Percentiles rank a stretch among this genome's conserved stretches.
Evolutionary conservation across 2,797 vertebrate genomes (phyloP).

Genomic region (Scomberomorus guttatus): DNA sequence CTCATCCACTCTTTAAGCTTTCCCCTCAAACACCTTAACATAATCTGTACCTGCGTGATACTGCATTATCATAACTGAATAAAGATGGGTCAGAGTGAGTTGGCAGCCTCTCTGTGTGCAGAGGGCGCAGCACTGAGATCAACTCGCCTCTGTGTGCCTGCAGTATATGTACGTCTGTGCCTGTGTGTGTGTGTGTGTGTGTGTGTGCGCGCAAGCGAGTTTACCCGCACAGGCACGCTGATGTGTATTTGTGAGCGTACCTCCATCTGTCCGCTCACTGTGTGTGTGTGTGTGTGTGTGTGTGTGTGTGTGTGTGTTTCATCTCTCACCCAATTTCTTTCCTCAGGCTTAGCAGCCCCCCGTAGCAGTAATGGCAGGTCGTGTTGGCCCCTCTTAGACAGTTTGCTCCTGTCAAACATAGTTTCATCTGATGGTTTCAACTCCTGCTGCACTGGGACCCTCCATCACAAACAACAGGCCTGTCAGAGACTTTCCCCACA

Average conservation of each 20-base stretch:
- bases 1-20: slow-evolving; percentile 47
- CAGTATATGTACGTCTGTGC: slow-evolving; percentile 16
- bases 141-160: slow-evolving; percentile 40
- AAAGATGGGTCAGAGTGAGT: slow-evolving; percentile 70
- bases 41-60: slow-evolving; percentile 68
- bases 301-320: slow-evolving; percentile 39
- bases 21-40: slow-evolving; percentile 58
- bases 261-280: slow-evolving; percentile 56
- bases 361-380: slow-evolving; percentile 59
- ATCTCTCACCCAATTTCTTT: slow-evolving; percentile 34
- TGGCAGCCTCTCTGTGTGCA: slow-evolving; percentile 56
- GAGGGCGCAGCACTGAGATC: slow-evolving; percentile 42
- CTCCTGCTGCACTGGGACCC: slow-evolving; percentile 58
- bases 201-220: not conserved
- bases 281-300: slow-evolving; percentile 27
- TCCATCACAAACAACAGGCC: slow-evolving; percentile 61
- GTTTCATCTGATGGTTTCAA: slow-evolving; percentile 61
- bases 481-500: slow-evolving; percentile 48
- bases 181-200: not conserved
- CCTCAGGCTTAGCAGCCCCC: slow-evolving; percentile 41
- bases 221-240: not conserved
- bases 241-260: slow-evolving; percentile 36
- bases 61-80: slow-evolving; percentile 79
- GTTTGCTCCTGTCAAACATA: slow-evolving; percentile 77
- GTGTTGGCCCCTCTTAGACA: slow-evolving; percentile 54